These are phyloP conservation scores for Drosophila lowei DNA, from an alignment of 1,140 invertebrate species.

Conservation along the genomic window DNA sequence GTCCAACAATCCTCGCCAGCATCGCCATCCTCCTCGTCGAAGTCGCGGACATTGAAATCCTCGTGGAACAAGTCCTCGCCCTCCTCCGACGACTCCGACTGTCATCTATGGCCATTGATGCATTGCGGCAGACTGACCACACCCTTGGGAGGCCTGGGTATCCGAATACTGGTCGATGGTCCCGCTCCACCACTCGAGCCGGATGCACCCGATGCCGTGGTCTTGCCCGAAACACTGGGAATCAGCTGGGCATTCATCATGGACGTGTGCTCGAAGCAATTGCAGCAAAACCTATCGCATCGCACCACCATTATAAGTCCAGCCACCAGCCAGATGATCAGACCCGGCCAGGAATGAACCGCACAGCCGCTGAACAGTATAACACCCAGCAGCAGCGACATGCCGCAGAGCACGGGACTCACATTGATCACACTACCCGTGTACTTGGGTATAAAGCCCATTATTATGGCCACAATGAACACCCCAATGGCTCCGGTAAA, in stretches of 20 bases:
- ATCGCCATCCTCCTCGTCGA: constrained; percentile 63
- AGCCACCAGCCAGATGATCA: constrained; percentile 71
- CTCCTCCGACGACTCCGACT: constrained; percentile 80
- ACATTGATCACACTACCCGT: constrained; percentile 71
- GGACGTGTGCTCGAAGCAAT: constrained; percentile 74
- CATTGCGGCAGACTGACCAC: constrained; percentile 67
- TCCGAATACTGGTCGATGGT: constrained; percentile 71
- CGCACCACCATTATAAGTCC: constrained; percentile 68
- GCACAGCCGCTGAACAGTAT: constrained; percentile 68
- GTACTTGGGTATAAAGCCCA: constrained; percentile 78
- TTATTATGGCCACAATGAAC: constrained; percentile 70
- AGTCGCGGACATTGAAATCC: constrained; percentile 78
- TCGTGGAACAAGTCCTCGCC: constrained; percentile 79
- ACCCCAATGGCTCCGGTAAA: constrained; percentile 68
- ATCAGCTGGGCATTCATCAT: constrained; percentile 72
- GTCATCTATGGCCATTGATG: constrained; percentile 76
- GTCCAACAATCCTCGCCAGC: constrained; percentile 75
- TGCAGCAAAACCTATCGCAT: constrained; percentile 80
- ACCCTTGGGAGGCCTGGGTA: constrained; percentile 75
- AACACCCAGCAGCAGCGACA: constrained; percentile 56
- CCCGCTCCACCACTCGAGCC: constrained; percentile 10
- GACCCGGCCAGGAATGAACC: constrained; percentile 70
- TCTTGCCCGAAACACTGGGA: constrained; percentile 72
- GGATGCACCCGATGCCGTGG: constrained; percentile 14
- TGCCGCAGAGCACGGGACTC: constrained; percentile 67